Conservation (phyloP, 2,113 vertebrate species). For the Anarhynchus alexandrinus region DNA sequence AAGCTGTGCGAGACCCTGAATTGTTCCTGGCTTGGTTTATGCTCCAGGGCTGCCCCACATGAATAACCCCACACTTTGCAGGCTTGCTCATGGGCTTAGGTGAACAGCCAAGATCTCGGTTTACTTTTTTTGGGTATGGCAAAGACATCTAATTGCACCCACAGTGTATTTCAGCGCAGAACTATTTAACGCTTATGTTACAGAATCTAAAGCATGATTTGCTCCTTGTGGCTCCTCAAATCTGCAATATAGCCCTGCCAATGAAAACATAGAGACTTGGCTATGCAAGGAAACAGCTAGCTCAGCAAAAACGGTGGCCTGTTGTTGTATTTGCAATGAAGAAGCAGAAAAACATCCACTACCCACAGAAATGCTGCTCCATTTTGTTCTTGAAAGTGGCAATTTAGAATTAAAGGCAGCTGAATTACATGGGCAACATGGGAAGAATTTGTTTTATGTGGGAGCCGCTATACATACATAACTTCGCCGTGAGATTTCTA, state of each 20-base stretch:
- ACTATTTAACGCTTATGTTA: slow-evolving; percentile 29
- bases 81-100: not conserved
- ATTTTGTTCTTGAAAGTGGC: slow-evolving; percentile 37
- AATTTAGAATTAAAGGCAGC: slow-evolving; percentile 42
- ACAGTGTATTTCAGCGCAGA: slow-evolving; percentile 12
- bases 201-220: slow-evolving; percentile 15
- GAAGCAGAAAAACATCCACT: slow-evolving; percentile 24
- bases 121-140: not conserved
- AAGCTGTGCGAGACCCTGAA: not conserved
- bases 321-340: slow-evolving; percentile 28
- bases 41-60: not conserved
- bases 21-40: not conserved
- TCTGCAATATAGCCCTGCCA: slow-evolving; percentile 31
- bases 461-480: not conserved
- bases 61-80: not conserved
- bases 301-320: slow-evolving; percentile 40
- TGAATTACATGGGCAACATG: slow-evolving; percentile 16
- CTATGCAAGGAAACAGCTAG: slow-evolving; percentile 29
- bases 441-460: slow-evolving; percentile 36
- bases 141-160: slow-evolving; percentile 17
- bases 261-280: slow-evolving; percentile 37
- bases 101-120: not conserved
- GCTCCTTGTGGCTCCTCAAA: slow-evolving; percentile 40
- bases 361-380: slow-evolving; percentile 41
- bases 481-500: not conserved